These are phyloP conservation scores for Actenoides lindsayi DNA, from an alignment of 2,113 vertebrate species.

Conservation along the genomic window DNA sequence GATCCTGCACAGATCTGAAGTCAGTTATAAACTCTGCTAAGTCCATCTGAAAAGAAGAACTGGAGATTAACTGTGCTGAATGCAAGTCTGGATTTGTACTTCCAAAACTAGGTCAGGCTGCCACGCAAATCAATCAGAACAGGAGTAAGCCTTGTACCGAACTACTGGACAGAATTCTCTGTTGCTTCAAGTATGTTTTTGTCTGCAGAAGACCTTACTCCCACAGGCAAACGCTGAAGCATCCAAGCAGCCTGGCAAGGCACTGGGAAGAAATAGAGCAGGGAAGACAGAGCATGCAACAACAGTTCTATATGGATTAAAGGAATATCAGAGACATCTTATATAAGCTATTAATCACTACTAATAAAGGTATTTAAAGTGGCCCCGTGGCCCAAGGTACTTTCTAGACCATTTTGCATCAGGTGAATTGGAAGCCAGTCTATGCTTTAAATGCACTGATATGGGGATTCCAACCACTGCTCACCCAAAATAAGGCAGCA, in stretches of 20 bases:
- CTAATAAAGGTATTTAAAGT: neutral
- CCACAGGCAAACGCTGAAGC: neutral
- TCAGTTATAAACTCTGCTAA: neutral
- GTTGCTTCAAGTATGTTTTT: neutral
- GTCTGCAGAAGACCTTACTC: neutral
- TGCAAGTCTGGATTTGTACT: neutral
- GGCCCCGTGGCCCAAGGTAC: neutral
- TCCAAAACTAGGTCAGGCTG: conserved; percentile 25
- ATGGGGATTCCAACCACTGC: neutral
- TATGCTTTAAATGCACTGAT: neutral
- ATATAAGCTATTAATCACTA: neutral
- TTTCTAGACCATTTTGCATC: neutral
- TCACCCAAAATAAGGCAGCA: neutral
- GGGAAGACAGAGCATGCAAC: neutral
- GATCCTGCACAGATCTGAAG: neutral
- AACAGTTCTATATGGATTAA: neutral
- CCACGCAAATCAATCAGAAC: neutral
- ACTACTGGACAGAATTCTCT: neutral
- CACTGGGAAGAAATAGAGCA: neutral
- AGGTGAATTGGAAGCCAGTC: neutral
- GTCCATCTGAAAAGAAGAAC: conserved; percentile 11
- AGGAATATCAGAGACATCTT: neutral
- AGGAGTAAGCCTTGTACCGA: neutral
- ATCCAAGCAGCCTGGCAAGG: neutral
- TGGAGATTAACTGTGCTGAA: conserved; percentile 9